A percentile compares a stretch with the other conserved stretches of the same genome.
These are phyloP conservation scores for Irena cyanogastra DNA, from an alignment of 2,113 vertebrate species.

Conservation along the genomic window DNA sequence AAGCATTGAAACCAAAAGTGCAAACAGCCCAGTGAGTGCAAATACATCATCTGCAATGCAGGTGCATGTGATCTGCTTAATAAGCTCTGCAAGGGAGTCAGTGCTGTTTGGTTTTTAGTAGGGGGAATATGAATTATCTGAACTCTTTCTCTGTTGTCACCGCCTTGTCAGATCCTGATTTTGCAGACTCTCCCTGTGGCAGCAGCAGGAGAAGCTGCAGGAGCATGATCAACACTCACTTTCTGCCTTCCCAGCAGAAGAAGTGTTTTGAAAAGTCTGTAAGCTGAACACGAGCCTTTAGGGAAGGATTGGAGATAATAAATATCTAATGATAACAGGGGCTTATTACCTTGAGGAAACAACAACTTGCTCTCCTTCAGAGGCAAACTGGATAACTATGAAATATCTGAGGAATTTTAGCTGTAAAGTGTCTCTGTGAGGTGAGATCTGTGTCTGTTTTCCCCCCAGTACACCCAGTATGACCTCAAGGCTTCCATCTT, in stretches of 20 bases:
- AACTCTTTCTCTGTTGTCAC: background rate
- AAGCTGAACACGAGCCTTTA: background rate
- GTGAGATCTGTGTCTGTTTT: background rate
- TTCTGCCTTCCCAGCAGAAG: background rate
- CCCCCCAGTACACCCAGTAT: background rate
- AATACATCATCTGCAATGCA: background rate
- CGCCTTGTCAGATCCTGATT: background rate
- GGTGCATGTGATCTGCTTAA: background rate
- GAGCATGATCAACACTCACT: background rate
- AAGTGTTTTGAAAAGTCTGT: background rate
- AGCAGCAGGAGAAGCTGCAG: background rate
- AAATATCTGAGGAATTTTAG: background rate
- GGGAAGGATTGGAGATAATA: background rate
- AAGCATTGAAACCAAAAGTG: background rate
- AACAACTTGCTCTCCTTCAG: background rate
- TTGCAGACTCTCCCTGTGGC: background rate
- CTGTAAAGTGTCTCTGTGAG: background rate
- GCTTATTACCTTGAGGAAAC: background rate
- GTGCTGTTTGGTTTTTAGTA: background rate
- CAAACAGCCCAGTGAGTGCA: background rate
- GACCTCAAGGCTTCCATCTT: background rate
- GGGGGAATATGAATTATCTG: background rate
- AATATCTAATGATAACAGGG: background rate
- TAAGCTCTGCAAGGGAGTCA: background rate
- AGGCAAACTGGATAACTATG: background rate